phyloP scores from a whole-genome alignment of 2,888 invertebrate species.

The Chironomus tentans region DNA sequence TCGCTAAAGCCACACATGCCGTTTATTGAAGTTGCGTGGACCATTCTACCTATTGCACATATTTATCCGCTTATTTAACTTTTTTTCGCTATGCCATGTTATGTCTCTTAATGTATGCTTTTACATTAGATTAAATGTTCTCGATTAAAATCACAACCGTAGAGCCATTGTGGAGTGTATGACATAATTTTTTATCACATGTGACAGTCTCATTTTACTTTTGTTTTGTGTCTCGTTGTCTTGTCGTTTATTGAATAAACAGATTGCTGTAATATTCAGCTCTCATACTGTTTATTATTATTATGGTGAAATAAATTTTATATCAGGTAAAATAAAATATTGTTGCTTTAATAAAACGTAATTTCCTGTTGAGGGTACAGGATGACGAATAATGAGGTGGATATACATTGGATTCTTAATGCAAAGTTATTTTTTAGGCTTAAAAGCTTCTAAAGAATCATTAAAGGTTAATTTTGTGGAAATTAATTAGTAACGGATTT shows the following conservation, averaged over 20 bases:
- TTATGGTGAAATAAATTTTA: background rate
- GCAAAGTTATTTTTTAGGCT: too few species aligned
- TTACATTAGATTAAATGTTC: slow-evolving; percentile 8
- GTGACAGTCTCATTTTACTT: background rate
- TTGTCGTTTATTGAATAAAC: too few species aligned
- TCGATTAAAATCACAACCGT: background rate
- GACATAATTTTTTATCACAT: background rate
- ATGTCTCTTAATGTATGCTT: background rate
- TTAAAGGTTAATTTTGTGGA: too few species aligned
- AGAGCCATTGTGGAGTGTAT: background rate
- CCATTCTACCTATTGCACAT: background rate
- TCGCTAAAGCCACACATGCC: background rate
- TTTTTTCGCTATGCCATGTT: too few species aligned
- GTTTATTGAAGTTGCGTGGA: slow-evolving; percentile 8
- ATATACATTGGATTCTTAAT: too few species aligned
- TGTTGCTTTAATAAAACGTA: background rate
- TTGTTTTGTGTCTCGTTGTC: background rate
- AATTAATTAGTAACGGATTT: too few species aligned
- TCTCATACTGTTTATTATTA: too few species aligned
- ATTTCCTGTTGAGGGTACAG: too few species aligned
- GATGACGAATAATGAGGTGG: too few species aligned
- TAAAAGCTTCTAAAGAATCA: too few species aligned
- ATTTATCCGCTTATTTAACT: background rate
- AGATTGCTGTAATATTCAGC: too few species aligned
- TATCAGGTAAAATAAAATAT: background rate